phyloP scores from a whole-genome alignment of 2,888 invertebrate species.

The Xanthia icteritia region DNA sequence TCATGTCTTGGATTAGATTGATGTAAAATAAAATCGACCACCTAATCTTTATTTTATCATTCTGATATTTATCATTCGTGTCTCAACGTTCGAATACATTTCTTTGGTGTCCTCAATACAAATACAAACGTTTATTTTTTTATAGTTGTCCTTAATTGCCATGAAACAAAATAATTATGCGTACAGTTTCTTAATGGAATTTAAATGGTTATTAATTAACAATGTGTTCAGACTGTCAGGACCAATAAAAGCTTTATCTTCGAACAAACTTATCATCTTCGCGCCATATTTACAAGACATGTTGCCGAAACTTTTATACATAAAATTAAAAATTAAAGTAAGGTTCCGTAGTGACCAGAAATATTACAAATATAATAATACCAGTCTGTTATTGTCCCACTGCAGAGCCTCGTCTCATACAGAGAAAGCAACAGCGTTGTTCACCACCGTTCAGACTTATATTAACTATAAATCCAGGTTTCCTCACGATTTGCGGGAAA shows the following conservation, averaged over 20 bases:
- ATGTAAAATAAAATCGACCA: slow-evolving; percentile 5
- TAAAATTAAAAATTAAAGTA: background rate
- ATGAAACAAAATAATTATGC: slow-evolving; percentile 43
- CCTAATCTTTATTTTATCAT: background rate
- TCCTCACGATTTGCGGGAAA: too few relatives aligned
- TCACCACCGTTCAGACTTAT: background rate
- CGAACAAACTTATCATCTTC: slow-evolving; percentile 36
- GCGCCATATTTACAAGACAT: slow-evolving; percentile 35
- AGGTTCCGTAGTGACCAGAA: slow-evolving; percentile 35
- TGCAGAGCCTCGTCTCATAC: background rate
- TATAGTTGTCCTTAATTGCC: slow-evolving; percentile 28
- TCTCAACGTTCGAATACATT: slow-evolving; percentile 13
- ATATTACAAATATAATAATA: background rate
- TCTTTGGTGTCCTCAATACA: slow-evolving; percentile 31
- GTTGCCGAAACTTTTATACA: background rate
- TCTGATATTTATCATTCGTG: background rate
- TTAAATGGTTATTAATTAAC: slow-evolving; percentile 58
- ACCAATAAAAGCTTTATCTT: slow-evolving; percentile 53
- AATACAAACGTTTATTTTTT: background rate
- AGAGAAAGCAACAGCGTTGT: background rate
- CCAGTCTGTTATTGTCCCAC: background rate
- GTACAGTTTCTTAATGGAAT: slow-evolving; percentile 32
- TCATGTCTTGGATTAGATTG: background rate
- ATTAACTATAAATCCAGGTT: background rate
- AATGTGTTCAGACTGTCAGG: slow-evolving; percentile 44